phyloP scores from a whole-genome alignment of 1,140 invertebrate genomes.

The Bilobella aurantiaca region DNA sequence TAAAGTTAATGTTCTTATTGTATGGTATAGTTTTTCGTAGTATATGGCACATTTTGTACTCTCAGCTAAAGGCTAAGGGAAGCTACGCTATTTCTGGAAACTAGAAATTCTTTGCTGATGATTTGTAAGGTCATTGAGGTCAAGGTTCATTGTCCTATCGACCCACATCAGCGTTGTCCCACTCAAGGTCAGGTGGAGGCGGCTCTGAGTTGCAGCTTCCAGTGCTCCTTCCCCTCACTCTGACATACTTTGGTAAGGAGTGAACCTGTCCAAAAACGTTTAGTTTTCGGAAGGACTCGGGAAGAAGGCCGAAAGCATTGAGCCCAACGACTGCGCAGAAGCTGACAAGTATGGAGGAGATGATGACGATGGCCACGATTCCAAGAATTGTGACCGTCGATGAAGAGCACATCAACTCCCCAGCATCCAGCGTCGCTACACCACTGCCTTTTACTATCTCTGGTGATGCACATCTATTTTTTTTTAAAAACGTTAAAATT shows the following conservation, averaged over 20 bases:
- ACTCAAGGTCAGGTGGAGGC: conserved; percentile 23
- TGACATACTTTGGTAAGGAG: conserved; percentile 19
- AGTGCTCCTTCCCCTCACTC: conserved; percentile 19
- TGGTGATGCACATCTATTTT: conserved; percentile 14
- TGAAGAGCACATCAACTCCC: conserved; percentile 27
- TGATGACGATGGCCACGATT: conserved; percentile 24
- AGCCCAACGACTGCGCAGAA: conserved; percentile 20
- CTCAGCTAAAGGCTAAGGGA: no score
- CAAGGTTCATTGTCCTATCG: background rate
- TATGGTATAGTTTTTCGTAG: no score
- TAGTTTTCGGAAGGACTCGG: conserved; percentile 16
- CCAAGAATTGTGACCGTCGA: conserved; percentile 18
- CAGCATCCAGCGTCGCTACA: conserved; percentile 17
- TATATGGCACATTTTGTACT: no score
- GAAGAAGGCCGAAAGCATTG: conserved; percentile 22
- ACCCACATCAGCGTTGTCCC: conserved; percentile 30
- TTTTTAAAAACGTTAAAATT: background rate
- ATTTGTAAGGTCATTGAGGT: background rate
- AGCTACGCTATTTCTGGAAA: background rate
- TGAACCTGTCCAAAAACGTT: conserved; percentile 19
- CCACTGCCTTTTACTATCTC: conserved; percentile 8
- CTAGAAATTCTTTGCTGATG: background rate
- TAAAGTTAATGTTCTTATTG: no score
- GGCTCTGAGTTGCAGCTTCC: background rate
- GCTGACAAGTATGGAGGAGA: conserved; percentile 12